A percentile compares a stretch with the other conserved stretches of the same genome.
These are phyloP conservation scores for Cromileptes altivelis DNA, from an alignment of 2,113 vertebrate species.

Conservation along the genomic window DNA sequence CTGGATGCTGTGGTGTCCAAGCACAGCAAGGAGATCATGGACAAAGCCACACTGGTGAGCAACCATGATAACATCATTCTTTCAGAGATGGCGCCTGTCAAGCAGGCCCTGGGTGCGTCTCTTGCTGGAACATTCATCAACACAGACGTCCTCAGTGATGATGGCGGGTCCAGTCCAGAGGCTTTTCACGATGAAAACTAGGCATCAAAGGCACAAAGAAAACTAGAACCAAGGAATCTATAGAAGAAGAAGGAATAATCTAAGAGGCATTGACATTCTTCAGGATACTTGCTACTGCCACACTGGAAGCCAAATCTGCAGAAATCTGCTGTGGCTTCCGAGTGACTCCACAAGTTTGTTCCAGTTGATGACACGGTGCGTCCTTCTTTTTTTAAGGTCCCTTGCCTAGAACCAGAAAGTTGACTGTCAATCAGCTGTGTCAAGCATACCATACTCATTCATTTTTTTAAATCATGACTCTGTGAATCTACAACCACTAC, in stretches of 20 bases:
- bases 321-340: slow-evolving; percentile 57
- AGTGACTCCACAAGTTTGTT: slow-evolving; percentile 66
- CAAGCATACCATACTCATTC: slow-evolving; percentile 32
- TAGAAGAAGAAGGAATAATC: slow-evolving; percentile 53
- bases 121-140: slow-evolving; percentile 92
- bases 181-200: slow-evolving; percentile 87
- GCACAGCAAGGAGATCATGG: slow-evolving; percentile 97
- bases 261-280: slow-evolving; percentile 59
- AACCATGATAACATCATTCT: slow-evolving; percentile 93
- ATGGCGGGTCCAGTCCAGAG: slow-evolving; percentile 89
- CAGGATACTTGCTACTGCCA: slow-evolving; percentile 73
- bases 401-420: slow-evolving; percentile 32
- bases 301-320: slow-evolving; percentile 58
- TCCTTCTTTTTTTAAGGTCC: slow-evolving; percentile 63
- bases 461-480: slow-evolving; percentile 42
- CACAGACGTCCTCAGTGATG: slow-evolving; percentile 89
- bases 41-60: slow-evolving; percentile 94
- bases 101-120: slow-evolving; percentile 85
- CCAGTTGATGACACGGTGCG: slow-evolving; percentile 57
- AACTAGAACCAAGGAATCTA: slow-evolving; percentile 47
- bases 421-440: slow-evolving; percentile 48
- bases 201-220: slow-evolving; percentile 55
- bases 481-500: slow-evolving; percentile 38
- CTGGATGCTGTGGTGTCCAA: slow-evolving; percentile 94
- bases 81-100: slow-evolving; percentile 93